Conservation (phyloP, 2,113 vertebrate genomes). For the Nothocercus nigrocapillus region DNA sequence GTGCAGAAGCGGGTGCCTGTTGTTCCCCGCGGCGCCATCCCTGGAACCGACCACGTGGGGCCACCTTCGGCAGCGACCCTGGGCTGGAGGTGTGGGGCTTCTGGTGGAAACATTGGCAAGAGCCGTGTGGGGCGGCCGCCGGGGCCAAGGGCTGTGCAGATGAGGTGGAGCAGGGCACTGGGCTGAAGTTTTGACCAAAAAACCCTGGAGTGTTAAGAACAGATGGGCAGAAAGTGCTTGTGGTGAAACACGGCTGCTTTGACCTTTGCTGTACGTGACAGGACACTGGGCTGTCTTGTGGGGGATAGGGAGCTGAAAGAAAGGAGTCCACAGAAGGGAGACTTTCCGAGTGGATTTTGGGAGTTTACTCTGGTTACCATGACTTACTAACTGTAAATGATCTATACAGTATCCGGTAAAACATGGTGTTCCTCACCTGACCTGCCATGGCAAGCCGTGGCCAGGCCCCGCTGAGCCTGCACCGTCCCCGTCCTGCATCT, state of each 20-base stretch:
- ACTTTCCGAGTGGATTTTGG: neutral
- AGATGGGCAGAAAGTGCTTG: neutral
- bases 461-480: neutral
- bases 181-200: neutral
- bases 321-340: neutral
- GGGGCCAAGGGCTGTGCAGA: neutral
- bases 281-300: neutral
- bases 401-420: neutral
- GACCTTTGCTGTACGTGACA: neutral
- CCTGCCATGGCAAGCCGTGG: neutral
- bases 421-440: neutral
- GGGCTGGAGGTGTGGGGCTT: neutral
- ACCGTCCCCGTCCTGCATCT: neutral
- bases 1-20: slow-evolving; percentile 31
- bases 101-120: neutral
- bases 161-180: neutral
- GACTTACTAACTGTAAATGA: neutral
- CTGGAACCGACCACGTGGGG: neutral
- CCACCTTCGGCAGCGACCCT: neutral
- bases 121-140: neutral
- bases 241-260: neutral
- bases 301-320: neutral
- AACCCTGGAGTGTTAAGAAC: slow-evolving; percentile 2
- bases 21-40: slow-evolving; percentile 4
- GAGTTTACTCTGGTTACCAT: neutral